Conservation (phyloP, 2,888 invertebrate genomes). For the Trichopoda pennipes region DNA sequence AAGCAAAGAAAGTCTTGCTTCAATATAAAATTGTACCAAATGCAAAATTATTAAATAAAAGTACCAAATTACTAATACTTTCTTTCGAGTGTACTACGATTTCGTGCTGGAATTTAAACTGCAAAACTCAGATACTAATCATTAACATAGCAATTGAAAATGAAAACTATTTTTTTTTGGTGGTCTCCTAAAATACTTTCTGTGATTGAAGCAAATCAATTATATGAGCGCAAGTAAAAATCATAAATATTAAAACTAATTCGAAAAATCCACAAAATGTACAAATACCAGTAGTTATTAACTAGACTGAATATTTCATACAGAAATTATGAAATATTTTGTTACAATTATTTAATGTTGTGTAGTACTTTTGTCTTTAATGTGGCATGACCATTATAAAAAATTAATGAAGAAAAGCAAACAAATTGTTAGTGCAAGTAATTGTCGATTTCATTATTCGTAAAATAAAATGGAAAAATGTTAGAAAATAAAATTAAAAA, state of each 20-base stretch:
- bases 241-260: background rate
- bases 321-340: slow-evolving; percentile 21
- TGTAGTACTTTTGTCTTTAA: background rate
- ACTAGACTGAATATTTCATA: background rate
- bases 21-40: too few species aligned
- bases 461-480: background rate
- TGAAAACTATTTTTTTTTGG: background rate
- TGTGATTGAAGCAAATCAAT: background rate
- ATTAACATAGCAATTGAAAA: slow-evolving; percentile 9
- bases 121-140: background rate
- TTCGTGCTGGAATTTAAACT: background rate
- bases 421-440: background rate
- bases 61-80: slow-evolving; percentile 3
- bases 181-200: background rate
- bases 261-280: background rate
- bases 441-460: background rate
- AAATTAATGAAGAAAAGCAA: slow-evolving; percentile 18
- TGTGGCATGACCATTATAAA: slow-evolving; percentile 35
- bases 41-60: too few species aligned
- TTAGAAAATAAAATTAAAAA: background rate
- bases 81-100: background rate
- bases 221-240: background rate
- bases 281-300: background rate
- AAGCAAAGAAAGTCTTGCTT: too few species aligned
- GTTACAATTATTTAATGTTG: slow-evolving; percentile 15